These are phyloP conservation scores for Gerris buenoi DNA, from an alignment of 1,140 invertebrate genomes.

Conservation along the genomic window DNA sequence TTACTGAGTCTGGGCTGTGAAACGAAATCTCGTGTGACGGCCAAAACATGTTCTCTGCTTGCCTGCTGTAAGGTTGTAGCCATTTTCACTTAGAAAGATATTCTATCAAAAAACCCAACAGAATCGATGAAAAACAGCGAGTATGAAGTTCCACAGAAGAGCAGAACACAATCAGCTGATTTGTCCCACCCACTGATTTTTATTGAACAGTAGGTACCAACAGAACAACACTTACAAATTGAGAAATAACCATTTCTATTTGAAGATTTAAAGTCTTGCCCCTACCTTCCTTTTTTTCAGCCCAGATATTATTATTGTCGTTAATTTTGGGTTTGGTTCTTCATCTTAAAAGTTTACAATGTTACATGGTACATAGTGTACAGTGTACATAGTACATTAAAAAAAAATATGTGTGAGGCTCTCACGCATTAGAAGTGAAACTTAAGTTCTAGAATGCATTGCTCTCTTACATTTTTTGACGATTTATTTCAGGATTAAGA, in stretches of 20 bases:
- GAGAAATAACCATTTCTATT: background rate
- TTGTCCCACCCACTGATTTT: background rate
- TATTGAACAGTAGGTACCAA: background rate
- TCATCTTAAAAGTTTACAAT: too few species aligned
- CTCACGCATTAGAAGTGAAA: too few species aligned
- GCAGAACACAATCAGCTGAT: background rate
- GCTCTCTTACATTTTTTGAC: too few species aligned
- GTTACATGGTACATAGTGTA: too few species aligned
- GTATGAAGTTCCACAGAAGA: background rate
- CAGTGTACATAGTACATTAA: too few species aligned
- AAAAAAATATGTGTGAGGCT: too few species aligned
- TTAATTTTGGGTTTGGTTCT: too few species aligned
- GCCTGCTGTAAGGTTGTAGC: constrained; percentile 33
- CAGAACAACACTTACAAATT: background rate
- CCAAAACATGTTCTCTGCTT: constrained; percentile 65
- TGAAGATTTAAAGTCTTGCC: background rate
- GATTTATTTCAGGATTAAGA: too few species aligned
- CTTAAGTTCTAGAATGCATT: too few species aligned
- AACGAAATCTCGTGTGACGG: constrained; percentile 89
- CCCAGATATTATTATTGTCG: too few species aligned
- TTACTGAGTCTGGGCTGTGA: constrained; percentile 94
- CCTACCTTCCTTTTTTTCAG: too few species aligned
- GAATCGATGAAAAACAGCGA: background rate
- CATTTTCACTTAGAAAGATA: background rate
- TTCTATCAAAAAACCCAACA: background rate